Evolutionary conservation across 2,888 invertebrate species (phyloP).

Genomic region (Automeris io): DNA sequence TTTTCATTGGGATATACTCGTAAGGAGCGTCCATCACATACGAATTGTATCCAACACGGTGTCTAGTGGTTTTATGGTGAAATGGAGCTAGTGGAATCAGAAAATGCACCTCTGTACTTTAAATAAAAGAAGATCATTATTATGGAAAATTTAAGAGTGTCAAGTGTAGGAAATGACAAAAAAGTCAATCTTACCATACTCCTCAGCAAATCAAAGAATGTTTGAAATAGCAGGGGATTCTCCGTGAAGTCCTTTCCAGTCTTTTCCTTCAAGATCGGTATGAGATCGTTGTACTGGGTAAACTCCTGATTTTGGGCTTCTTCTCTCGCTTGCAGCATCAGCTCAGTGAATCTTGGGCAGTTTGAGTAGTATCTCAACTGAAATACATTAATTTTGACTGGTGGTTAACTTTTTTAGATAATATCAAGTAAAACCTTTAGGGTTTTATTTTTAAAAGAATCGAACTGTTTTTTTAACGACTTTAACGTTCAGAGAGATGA

Average conservation of each 20-base stretch:
- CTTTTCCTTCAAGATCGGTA: slow-evolving; percentile 35
- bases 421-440: too few relatives aligned
- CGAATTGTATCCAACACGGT: too few relatives aligned
- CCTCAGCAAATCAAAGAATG: slow-evolving; percentile 49
- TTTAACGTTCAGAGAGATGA: too few relatives aligned
- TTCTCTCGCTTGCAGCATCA: slow-evolving; percentile 45
- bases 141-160: too few relatives aligned
- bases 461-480: too few relatives aligned
- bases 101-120: too few relatives aligned
- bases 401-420: neutral
- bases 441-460: too few relatives aligned
- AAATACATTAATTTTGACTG: slow-evolving; percentile 14
- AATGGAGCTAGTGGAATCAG: too few relatives aligned
- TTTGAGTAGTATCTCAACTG: slow-evolving; percentile 67
- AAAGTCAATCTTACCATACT: slow-evolving; percentile 44
- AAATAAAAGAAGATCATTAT: too few relatives aligned
- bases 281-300: slow-evolving; percentile 41
- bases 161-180: neutral
- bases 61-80: too few relatives aligned
- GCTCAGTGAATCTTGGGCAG: slow-evolving; percentile 41
- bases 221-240: slow-evolving; percentile 48
- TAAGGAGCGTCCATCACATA: too few relatives aligned
- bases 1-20: too few relatives aligned
- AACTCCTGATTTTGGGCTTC: slow-evolving; percentile 45
- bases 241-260: slow-evolving; percentile 59